Evolutionary conservation across 2,888 invertebrate genomes (phyloP).

Genomic region (Panorpa germanica): DNA sequence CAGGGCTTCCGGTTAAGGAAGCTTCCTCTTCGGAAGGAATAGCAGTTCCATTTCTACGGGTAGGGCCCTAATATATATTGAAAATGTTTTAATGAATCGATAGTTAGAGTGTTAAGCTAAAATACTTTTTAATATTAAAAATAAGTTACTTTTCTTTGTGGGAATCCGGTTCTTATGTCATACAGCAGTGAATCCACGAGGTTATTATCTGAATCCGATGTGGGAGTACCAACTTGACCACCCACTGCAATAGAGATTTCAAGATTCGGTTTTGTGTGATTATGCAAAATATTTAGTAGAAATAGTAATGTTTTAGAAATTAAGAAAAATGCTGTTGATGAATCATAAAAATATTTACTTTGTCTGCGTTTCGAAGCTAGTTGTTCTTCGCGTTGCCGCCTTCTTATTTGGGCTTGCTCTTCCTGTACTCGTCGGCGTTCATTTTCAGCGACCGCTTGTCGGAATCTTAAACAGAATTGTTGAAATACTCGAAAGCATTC

Average conservation of each 20-base stretch:
- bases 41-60: constrained; percentile 23
- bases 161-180: constrained; percentile 48
- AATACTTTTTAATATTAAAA: too few species aligned
- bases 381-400: constrained; percentile 56
- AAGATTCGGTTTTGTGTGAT: constrained; percentile 2
- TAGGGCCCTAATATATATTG: not conserved
- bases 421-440: constrained; percentile 64
- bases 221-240: constrained; percentile 49
- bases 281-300: constrained; percentile 1
- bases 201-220: constrained; percentile 52
- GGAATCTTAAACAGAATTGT: constrained; percentile 74
- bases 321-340: too few species aligned
- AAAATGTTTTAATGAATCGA: too few species aligned
- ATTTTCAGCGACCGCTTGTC: constrained; percentile 69
- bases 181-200: constrained; percentile 59
- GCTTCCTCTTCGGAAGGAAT: constrained; percentile 42
- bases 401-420: constrained; percentile 64
- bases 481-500: constrained; percentile 85
- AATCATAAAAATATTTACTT: constrained; percentile 24
- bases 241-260: constrained; percentile 26
- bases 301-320: constrained; percentile 8
- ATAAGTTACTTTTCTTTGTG: too few species aligned
- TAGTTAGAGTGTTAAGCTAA: too few species aligned
- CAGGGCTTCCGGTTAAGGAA: constrained; percentile 43
- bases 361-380: constrained; percentile 38